Evolutionary conservation across 1,140 invertebrate genomes (phyloP).

Genomic region (Achroia grisella): DNA sequence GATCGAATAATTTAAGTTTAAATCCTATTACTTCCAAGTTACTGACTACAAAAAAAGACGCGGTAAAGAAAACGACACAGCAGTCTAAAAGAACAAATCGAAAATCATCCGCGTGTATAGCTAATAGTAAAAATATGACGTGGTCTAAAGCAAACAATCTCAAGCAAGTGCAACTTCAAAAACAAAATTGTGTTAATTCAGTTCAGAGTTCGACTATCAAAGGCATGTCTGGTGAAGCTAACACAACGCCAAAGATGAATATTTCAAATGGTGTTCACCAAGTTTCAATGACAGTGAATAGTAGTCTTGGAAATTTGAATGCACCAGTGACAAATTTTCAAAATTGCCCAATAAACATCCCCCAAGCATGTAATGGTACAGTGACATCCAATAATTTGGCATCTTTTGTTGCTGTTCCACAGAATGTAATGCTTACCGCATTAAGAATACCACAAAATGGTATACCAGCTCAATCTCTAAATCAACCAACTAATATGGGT

Average conservation of each 20-base stretch:
- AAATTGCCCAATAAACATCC: constrained; percentile 56
- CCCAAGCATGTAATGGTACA: constrained; percentile 49
- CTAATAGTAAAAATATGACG: constrained; percentile 66
- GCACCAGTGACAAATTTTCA: constrained; percentile 55
- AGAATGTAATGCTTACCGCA: constrained; percentile 70
- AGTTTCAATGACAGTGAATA: constrained; percentile 57
- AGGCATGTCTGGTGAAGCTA: constrained; percentile 35
- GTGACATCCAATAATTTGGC: constrained; percentile 51
- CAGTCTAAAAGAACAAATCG: constrained; percentile 53
- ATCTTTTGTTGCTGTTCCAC: constrained; percentile 60
- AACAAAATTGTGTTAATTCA: constrained; percentile 57
- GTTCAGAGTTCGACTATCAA: constrained; percentile 25
- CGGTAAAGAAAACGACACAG: constrained; percentile 33
- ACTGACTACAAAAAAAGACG: constrained; percentile 38
- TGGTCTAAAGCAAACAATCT: constrained; percentile 68
- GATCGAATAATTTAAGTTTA: constrained; percentile 59
- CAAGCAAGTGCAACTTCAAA: constrained; percentile 60
- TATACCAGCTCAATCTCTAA: constrained; percentile 45
- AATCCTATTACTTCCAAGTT: constrained; percentile 33
- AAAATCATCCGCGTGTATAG: constrained; percentile 64
- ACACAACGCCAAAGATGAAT: constrained; percentile 48
- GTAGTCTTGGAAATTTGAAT: constrained; percentile 47
- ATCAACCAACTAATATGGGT: constrained; percentile 45
- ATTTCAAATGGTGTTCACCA: constrained; percentile 57
- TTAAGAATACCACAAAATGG: constrained; percentile 70